Base-by-base conservation (phyloP, 1,140 invertebrate genomes). In the Drosophila lowei region DNA sequence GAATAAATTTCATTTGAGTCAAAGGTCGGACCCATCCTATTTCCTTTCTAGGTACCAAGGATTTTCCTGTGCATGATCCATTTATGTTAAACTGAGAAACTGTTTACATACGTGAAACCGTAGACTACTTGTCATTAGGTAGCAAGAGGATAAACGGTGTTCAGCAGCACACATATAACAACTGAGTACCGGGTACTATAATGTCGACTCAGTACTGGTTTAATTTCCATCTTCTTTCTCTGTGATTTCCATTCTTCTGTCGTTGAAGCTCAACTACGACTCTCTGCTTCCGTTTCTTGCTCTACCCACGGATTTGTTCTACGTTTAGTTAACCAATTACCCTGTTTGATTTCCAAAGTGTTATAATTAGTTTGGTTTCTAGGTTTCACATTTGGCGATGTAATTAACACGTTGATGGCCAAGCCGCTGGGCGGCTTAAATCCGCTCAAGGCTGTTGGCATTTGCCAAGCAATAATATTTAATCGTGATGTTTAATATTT, bases 401-500 rank as follows among this genome's bases (percentile, higher is more conserved):
- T 63, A 76, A 85, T 84, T 79, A 84, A 72, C 80, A 72, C 62
- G 18, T 62, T 76, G 61, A 71, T 46, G 72, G 70, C 64, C 79
- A 54, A 66, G 34, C 23, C 34, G 21, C 21, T 30, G 57, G 50
- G 62, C 56, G 50, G 78, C 79, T 62, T 59, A 81, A 81, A 74
- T 70, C 64, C 67, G 64, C 66, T 68, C 80, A 86, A 84, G 80
- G 80, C 56, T 66, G 38, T 60, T 53, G 59, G 13, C 30, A 85
- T 85, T 84, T 79, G 77, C 61, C 56, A 67, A 79, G 46, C 73
- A 44, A 72, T 77, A 78, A 72, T 65, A 66, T 76, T 57, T 77
- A 79, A 79, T 76, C 76, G 62, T 55, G 47, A 52, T 71, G 56
- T 77, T 76, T 85, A 79, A 72, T 72, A 76, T 79, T 84, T 66